phyloP scores from a whole-genome alignment of 2,797 vertebrate species.

The Darevskia nairensis region DNA sequence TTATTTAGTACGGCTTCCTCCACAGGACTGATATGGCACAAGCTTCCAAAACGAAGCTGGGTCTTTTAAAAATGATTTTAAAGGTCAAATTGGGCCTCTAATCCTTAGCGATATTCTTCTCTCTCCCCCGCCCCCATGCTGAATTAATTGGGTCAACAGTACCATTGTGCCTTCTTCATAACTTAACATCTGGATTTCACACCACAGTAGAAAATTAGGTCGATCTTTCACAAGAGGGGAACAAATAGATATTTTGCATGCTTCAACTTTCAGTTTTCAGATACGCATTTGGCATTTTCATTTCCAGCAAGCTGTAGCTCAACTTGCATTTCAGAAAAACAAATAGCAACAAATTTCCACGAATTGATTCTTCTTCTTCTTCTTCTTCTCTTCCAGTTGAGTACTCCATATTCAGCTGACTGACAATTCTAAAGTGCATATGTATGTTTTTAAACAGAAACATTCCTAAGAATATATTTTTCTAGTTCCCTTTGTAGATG shows the following conservation, averaged over 20 bases:
- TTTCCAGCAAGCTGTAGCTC: background rate
- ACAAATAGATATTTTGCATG: background rate
- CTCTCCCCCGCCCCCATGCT: too few relatives aligned
- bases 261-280: background rate
- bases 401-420: conserved; percentile 86
- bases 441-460: background rate
- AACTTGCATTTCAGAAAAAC: background rate
- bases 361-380: conserved; percentile 59
- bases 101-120: background rate
- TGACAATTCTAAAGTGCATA: conserved; percentile 69
- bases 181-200: too few relatives aligned
- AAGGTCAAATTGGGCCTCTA: background rate
- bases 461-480: conserved; percentile 34
- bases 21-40: background rate
- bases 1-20: background rate
- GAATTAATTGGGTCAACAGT: background rate
- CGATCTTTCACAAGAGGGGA: background rate
- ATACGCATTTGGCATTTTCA: background rate
- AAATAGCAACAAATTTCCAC: background rate
- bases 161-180: background rate
- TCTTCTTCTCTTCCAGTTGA: conserved; percentile 82
- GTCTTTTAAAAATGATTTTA: background rate
- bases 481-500: conserved; percentile 50
- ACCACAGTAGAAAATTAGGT: background rate
- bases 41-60: background rate